These are phyloP conservation scores for Eucera pruinosa DNA, from an alignment of 2,888 invertebrate species.

Conservation along the genomic window DNA sequence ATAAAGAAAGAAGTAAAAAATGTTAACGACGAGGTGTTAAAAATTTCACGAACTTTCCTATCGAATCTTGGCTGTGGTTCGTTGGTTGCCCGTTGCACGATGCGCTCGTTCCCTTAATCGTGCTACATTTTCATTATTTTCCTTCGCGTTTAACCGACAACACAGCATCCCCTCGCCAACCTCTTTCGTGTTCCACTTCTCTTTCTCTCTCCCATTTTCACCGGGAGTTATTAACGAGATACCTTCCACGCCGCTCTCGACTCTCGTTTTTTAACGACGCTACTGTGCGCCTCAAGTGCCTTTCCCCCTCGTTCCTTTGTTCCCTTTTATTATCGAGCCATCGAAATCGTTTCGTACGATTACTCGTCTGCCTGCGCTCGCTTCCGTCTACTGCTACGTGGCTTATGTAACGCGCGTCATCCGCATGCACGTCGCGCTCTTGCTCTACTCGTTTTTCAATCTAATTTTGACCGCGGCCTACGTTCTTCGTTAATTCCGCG, in stretches of 20 bases:
- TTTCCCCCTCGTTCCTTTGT: conserved; percentile 48
- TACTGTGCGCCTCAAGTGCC: conserved; percentile 52
- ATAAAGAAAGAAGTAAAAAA: no score
- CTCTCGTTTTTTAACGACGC: conserved; percentile 52
- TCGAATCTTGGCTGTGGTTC: no score
- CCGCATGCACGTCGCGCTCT: conserved; percentile 47
- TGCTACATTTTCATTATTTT: not conserved
- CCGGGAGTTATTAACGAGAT: conserved; percentile 51
- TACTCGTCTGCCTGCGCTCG: conserved; percentile 46
- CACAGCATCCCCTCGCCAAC: not conserved
- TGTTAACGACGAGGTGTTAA: no score
- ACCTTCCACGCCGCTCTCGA: conserved; percentile 29
- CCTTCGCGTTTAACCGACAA: conserved; percentile 7
- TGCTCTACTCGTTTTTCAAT: conserved; percentile 50
- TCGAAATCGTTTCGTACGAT: conserved; percentile 59
- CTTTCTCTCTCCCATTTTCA: not conserved
- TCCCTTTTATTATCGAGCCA: conserved; percentile 59
- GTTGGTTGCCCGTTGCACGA: no score
- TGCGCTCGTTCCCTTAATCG: no score
- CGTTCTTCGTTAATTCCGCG: conserved; percentile 52
- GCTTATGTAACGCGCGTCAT: conserved; percentile 58
- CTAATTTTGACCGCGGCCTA: conserved; percentile 50
- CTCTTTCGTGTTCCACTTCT: no score
- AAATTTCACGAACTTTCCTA: no score
- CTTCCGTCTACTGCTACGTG: conserved; percentile 52